Conservation (phyloP, 2,888 invertebrate genomes). For the Campopleginae sp. region DNA sequence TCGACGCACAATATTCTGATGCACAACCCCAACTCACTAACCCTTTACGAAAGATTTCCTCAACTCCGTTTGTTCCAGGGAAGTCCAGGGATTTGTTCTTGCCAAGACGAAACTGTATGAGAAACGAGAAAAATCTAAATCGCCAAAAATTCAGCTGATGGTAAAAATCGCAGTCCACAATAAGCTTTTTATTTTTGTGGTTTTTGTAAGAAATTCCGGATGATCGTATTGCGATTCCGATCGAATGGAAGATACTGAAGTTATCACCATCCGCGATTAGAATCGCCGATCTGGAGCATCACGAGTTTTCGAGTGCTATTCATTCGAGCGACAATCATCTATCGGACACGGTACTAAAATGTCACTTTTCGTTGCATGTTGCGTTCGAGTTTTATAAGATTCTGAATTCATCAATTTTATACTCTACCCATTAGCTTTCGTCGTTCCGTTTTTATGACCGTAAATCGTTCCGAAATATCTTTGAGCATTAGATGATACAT, state of each 20-base stretch:
- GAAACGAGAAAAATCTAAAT: not conserved
- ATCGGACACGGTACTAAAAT: slow-evolving; percentile 7
- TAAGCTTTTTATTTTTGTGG: not conserved
- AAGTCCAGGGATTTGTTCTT: not conserved
- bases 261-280: not conserved
- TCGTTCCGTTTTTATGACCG: not conserved
- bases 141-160: not conserved
- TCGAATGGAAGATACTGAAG: slow-evolving; percentile 13
- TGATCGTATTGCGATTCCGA: not conserved
- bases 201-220: not conserved
- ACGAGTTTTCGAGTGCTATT: slow-evolving; percentile 16
- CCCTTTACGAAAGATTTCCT: slow-evolving; percentile 47
- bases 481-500: not conserved
- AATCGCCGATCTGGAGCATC: slow-evolving; percentile 15
- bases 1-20: slow-evolving; percentile 19
- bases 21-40: slow-evolving; percentile 16
- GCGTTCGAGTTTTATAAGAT: not conserved
- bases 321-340: slow-evolving; percentile 23
- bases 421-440: not conserved
- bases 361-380: not conserved
- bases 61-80: not conserved
- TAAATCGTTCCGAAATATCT: not conserved
- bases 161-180: not conserved
- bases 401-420: not conserved
- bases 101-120: not conserved